phyloP scores from a whole-genome alignment of 2,797 vertebrate genomes.

The Schizothorax lantsangensis region DNA sequence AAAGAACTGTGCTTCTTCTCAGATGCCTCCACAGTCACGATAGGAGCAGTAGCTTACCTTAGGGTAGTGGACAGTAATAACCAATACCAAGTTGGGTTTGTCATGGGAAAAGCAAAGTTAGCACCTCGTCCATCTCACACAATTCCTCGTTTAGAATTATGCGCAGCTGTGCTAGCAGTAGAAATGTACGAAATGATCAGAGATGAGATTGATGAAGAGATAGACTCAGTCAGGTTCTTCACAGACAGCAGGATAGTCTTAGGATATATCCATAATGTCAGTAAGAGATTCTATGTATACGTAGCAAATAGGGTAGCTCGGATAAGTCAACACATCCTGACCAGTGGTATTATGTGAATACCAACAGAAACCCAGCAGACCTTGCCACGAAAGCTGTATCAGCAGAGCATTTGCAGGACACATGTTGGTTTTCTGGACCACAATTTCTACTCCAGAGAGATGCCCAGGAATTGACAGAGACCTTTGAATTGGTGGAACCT shows the following conservation, averaged over 20 bases:
- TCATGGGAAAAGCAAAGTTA: background rate
- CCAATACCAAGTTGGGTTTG: background rate
- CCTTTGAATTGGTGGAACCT: background rate
- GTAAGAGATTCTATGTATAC: background rate
- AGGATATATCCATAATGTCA: background rate
- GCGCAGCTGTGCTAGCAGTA: background rate
- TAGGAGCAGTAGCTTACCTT: slow-evolving; percentile 1
- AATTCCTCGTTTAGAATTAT: background rate
- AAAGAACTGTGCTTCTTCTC: background rate
- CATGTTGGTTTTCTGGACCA: background rate
- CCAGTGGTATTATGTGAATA: no score
- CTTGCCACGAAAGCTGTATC: background rate
- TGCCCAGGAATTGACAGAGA: background rate
- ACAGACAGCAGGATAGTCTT: background rate
- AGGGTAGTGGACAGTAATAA: background rate
- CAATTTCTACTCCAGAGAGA: background rate
- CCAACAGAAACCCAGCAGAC: background rate
- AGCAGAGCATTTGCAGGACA: background rate
- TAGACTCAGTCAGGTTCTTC: no score
- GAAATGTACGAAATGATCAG: background rate
- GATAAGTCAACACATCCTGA: no score
- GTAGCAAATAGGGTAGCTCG: no score
- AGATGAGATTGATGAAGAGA: background rate
- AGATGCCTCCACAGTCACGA: background rate
- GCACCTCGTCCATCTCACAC: background rate